Evolutionary conservation across 2,113 vertebrate genomes (phyloP), one percentile per base, ranked within the genome.

Genomic region (Antechinus stuartii): DNA sequence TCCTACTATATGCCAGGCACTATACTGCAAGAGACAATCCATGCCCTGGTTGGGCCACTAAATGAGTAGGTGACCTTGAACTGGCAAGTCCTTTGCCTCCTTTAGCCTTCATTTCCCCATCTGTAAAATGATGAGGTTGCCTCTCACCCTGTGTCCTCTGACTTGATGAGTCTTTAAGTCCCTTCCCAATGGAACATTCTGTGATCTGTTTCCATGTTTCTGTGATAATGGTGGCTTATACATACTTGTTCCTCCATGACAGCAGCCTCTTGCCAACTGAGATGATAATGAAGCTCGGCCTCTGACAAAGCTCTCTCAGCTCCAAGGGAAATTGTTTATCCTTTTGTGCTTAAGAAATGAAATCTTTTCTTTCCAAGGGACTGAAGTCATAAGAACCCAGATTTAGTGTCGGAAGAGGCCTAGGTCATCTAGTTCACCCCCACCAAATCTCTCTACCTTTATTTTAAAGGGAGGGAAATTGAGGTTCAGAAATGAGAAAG

Each of bases 261-360:
- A 46, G 9, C 2, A 50, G 23, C 47, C 95, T 95, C 53, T 95
- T 90, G 93, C 95, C 92, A 76, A 90, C 92, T 91, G 90, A 96
- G 57, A 97, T 90, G 96, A 96, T 97, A 97, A 96, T 95, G 97
- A 97, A 92, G 94, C 46, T 92, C 90, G 90, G 56, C 50, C 57
- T 97, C 95, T 96, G 90, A 96, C 95, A 95, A 96, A 96, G 54
- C 93, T 89, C 68, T 97, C 94, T 96, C 91, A 93, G 96, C 89
- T 90, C 95, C 92, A 96, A 94, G 97, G 89, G 68, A 97, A 23
- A 42, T 95, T 95, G 96, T 92, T 95, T 96, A 96, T 93, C 90
- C 94, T 91, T 97, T 92, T n/a, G 91, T 93, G 95, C 93, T 97
- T 90, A 90, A 93, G 89, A 96, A 92, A 96, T 93, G 46, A 96